Conservation (phyloP, 2,888 invertebrate species). For the Gymnoscelis rufifasciata region DNA sequence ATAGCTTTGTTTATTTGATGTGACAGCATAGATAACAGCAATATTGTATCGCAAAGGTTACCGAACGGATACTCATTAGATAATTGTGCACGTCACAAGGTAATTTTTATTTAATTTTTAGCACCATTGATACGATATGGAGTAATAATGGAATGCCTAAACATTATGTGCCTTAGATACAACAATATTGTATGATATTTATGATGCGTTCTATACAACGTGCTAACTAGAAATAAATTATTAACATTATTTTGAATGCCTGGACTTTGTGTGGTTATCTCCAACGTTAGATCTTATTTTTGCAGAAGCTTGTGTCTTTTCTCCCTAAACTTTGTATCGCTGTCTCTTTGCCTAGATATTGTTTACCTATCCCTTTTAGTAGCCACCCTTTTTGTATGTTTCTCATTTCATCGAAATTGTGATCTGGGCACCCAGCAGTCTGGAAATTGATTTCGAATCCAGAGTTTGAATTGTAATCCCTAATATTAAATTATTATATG, state of each 20-base stretch:
- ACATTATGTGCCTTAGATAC: constrained; percentile 81
- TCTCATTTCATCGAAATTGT: constrained; percentile 16
- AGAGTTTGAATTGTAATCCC: constrained; percentile 60
- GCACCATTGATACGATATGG: constrained; percentile 75
- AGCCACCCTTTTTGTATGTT: constrained; percentile 25
- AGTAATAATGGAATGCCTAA: constrained; percentile 78
- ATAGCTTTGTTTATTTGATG: constrained; percentile 65
- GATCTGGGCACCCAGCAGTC: constrained; percentile 53
- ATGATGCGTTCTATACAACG: constrained; percentile 79
- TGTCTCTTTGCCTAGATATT: constrained; percentile 18
- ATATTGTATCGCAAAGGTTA: constrained; percentile 21
- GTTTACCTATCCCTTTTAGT: constrained; percentile 9
- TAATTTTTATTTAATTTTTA: constrained; percentile 47
- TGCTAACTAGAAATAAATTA: constrained; percentile 77
- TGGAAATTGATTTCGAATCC: constrained; percentile 64
- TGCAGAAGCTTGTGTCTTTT: constrained; percentile 61
- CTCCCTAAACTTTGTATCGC: constrained; percentile 39
- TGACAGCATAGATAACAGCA: constrained; percentile 33
- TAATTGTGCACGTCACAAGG: constrained; percentile 46
- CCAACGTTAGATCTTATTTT: constrained; percentile 64
- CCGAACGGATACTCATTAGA: constrained; percentile 27
- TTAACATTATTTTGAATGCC: constrained; percentile 72
- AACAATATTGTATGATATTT: constrained; percentile 80
- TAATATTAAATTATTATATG: constrained; percentile 65
- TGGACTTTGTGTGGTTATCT: constrained; percentile 55